Conservation (phyloP, 1,140 invertebrate genomes). For the Lasioglossum albipes region DNA sequence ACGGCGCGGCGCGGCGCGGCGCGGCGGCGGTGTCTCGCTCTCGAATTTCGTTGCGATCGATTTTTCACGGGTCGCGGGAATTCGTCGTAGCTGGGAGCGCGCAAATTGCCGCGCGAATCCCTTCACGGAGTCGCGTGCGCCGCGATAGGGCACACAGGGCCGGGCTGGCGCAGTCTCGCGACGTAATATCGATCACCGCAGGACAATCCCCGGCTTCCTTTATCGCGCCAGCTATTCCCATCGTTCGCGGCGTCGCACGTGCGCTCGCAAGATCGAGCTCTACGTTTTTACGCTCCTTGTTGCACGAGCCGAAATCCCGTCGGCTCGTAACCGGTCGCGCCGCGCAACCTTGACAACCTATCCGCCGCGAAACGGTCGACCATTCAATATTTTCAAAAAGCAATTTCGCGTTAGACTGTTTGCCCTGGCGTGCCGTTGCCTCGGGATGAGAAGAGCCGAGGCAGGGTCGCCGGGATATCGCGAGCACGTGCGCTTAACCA, state of each 20-base stretch:
- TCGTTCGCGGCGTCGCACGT: constrained; percentile 39
- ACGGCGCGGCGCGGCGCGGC: too few relatives aligned
- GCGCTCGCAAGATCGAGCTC: constrained; percentile 38
- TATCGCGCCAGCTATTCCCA: constrained; percentile 26
- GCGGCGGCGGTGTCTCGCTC: background rate
- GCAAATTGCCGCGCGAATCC: constrained; percentile 40
- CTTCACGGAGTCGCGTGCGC: background rate
- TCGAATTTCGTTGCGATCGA: constrained; percentile 52
- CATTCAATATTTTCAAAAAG: constrained; percentile 69
- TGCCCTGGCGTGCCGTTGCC: constrained; percentile 50
- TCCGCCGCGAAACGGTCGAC: constrained; percentile 32
- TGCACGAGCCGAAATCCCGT: background rate
- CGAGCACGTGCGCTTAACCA: constrained; percentile 67
- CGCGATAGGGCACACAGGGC: constrained; percentile 50
- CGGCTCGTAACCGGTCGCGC: background rate
- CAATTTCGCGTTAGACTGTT: constrained; percentile 69
- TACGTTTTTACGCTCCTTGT: too few relatives aligned
- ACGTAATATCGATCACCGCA: constrained; percentile 58
- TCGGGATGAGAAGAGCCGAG: constrained; percentile 11
- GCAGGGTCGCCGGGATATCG: constrained; percentile 49
- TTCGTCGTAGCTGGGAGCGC: background rate
- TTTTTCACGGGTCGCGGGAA: constrained; percentile 36
- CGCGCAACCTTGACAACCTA: constrained; percentile 3
- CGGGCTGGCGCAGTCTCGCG: background rate
- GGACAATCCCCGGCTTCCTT: constrained; percentile 42